Percentiles rank a stretch among this genome's conserved stretches.
Conservation (phyloP, 2,113 vertebrate species). For the Haplochromis burtoni region DNA sequence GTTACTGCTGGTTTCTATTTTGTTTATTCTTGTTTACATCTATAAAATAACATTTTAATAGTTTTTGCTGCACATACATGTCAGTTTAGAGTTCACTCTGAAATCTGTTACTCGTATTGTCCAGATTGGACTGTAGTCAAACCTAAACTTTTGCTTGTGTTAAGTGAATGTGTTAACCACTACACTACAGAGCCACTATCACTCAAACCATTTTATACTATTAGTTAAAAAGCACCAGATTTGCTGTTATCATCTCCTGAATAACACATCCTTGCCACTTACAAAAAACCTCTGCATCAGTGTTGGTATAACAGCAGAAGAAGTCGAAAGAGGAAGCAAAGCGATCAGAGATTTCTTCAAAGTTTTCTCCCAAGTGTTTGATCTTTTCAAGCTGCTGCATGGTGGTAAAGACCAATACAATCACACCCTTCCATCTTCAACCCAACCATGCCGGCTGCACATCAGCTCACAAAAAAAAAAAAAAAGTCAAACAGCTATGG, state of each 20-base stretch:
- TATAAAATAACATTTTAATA: not conserved
- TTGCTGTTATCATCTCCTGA: not conserved
- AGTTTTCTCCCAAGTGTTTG: not conserved
- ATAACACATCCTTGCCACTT: not conserved
- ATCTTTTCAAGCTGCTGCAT: not conserved
- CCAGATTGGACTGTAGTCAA: not conserved
- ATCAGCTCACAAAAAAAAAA: not conserved
- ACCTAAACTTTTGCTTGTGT: not conserved
- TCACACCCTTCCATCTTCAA: not conserved
- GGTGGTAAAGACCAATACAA: not conserved
- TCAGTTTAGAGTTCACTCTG: not conserved
- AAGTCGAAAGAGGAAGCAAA: not conserved
- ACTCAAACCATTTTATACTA: not conserved
- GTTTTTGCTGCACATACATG: not conserved
- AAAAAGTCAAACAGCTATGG: not conserved
- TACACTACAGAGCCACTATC: not conserved
- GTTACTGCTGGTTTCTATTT: not conserved
- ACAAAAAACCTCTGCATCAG: not conserved
- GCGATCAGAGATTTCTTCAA: not conserved
- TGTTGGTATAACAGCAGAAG: not conserved
- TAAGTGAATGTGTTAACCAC: not conserved
- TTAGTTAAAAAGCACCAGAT: not conserved
- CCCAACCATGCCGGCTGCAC: accelerated
- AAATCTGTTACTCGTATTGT: not conserved
- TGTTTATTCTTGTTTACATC: not conserved